Evolutionary conservation across 2,888 invertebrate species (phyloP).

Genomic region (Callinectes sapidus): DNA sequence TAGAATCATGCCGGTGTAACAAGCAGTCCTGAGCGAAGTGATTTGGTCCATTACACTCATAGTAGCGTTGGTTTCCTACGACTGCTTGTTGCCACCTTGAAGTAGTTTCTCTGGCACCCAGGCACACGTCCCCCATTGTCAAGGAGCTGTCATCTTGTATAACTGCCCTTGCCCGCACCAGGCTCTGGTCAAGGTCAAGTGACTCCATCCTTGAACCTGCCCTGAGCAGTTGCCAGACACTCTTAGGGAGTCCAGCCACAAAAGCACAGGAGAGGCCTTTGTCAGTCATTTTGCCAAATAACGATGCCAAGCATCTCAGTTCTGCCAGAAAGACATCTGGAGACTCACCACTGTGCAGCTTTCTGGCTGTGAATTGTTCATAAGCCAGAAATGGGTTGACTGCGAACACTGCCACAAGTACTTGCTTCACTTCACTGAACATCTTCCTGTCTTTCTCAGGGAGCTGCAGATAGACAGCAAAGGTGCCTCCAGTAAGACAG

Average conservation of each 20-base stretch:
- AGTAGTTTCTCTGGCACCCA: too few species aligned
- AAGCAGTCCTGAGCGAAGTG: neutral
- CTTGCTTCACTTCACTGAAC: neutral
- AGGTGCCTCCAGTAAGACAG: neutral
- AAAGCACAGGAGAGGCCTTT: neutral
- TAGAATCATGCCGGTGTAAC: neutral
- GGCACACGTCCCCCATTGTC: neutral
- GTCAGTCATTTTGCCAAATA: slow-evolving; percentile 20
- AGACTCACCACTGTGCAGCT: too few species aligned
- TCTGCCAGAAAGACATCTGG: slow-evolving; percentile 32
- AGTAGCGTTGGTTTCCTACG: neutral
- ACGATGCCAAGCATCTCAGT: neutral
- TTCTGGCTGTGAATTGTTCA: neutral
- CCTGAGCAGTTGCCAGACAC: neutral
- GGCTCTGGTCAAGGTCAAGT: neutral
- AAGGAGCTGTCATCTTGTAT: neutral
- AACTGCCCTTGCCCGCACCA: neutral
- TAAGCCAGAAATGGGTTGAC: neutral
- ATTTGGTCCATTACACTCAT: neutral
- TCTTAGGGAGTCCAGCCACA: neutral
- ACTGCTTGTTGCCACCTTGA: neutral
- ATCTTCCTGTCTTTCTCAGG: neutral
- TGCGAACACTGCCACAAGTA: slow-evolving; percentile 3
- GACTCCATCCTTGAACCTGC: slow-evolving; percentile 16
- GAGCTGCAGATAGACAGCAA: slow-evolving; percentile 34